phyloP scores from a whole-genome alignment of 2,113 vertebrate genomes.

The Heterotilapia buettikoferi region DNA sequence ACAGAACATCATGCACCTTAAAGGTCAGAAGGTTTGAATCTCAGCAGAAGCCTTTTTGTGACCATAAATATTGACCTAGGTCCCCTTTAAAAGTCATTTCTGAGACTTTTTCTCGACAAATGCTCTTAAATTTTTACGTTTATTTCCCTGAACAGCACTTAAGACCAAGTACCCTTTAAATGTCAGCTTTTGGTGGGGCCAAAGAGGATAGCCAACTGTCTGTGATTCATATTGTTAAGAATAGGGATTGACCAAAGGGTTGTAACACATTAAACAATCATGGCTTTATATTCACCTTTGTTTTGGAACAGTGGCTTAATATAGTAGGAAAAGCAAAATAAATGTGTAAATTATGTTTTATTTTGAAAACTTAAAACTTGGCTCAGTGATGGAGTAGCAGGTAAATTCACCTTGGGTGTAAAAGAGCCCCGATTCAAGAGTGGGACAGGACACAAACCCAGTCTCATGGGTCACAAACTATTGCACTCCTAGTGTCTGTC shows the following conservation, averaged over 20 bases:
- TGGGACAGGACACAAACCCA: accelerated
- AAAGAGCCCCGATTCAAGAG: accelerated
- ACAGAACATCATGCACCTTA: not conserved
- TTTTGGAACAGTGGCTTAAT: not conserved
- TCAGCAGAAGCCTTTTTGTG: not conserved
- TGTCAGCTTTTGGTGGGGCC: not conserved
- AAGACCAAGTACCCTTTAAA: not conserved
- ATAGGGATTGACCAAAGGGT: not conserved
- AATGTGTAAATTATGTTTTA: not conserved
- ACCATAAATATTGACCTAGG: not conserved
- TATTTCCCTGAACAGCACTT: not conserved
- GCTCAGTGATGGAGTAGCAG: not conserved
- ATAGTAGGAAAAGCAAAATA: not conserved
- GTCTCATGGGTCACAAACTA: not conserved
- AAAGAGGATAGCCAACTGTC: not conserved
- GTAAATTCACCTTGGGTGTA: not conserved
- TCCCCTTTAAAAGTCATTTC: not conserved
- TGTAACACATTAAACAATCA: not conserved
- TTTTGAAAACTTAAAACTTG: accelerated
- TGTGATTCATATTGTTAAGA: not conserved
- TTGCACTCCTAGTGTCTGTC: not conserved
- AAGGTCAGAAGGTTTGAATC: not conserved
- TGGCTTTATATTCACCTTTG: not conserved
- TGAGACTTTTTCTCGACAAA: not conserved
- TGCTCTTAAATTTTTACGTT: not conserved